Percentiles rank a stretch among this genome's conserved stretches.
These are phyloP conservation scores for Colaptes auratus DNA, from an alignment of 2,113 vertebrate species.

Conservation along the genomic window DNA sequence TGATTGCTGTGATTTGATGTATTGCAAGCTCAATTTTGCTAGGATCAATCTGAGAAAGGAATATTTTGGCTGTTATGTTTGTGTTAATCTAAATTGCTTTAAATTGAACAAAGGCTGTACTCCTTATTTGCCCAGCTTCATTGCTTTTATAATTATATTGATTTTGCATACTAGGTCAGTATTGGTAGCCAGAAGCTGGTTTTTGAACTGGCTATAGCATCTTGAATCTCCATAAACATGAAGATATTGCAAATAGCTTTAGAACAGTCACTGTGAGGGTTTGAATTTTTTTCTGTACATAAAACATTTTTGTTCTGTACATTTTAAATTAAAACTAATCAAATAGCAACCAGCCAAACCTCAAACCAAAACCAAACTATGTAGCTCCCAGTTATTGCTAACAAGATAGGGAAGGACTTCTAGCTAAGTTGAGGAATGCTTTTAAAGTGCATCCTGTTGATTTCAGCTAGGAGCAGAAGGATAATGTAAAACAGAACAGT, in stretches of 20 bases:
- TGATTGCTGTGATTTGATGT: not conserved
- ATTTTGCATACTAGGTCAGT: conserved; percentile 29
- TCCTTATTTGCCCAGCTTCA: conserved; percentile 28
- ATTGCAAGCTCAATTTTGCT: not conserved
- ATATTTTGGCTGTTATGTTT: conserved; percentile 21
- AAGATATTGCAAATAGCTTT: conserved; percentile 9
- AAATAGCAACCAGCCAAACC: not conserved
- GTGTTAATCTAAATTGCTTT: conserved; percentile 16
- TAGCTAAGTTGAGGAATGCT: not conserved
- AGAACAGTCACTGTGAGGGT: not conserved
- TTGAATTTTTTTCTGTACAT: not conserved
- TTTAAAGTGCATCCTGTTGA: conserved; percentile 29
- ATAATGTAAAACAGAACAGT: conserved; percentile 21
- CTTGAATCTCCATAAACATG: not conserved
- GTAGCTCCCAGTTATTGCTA: not conserved
- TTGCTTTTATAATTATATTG: conserved; percentile 46
- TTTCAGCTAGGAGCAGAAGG: conserved; percentile 17
- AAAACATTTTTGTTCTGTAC: too few species aligned
- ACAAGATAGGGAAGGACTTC: not conserved
- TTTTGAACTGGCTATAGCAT: conserved; percentile 13
- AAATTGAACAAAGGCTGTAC: not conserved
- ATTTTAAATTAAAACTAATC: not conserved
- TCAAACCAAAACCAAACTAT: not conserved
- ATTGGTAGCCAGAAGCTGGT: conserved; percentile 23
- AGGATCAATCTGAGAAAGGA: not conserved